A percentile compares a stretch with the other conserved stretches of the same genome.
phyloP scores from a whole-genome alignment of 2,888 invertebrate species.

The Spisula subtruncata region DNA sequence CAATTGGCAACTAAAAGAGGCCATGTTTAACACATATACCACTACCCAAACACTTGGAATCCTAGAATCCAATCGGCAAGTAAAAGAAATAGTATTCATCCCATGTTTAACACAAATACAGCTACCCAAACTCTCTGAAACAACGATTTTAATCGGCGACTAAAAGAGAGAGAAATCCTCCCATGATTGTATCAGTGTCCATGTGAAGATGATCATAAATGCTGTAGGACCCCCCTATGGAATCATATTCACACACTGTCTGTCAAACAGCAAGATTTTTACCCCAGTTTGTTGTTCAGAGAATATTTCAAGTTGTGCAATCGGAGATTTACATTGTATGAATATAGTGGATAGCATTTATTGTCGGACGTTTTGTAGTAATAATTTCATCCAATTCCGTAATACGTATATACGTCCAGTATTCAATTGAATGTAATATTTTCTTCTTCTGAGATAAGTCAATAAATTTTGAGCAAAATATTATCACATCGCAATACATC shows the following conservation, averaged over 20 bases:
- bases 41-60: too few relatives aligned
- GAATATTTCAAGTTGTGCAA: constrained; percentile 8
- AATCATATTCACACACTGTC: constrained; percentile 15
- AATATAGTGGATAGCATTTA: neutral
- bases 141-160: neutral
- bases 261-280: constrained; percentile 8
- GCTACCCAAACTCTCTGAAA: neutral
- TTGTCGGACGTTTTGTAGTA: neutral
- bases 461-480: neutral
- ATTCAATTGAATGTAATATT: neutral
- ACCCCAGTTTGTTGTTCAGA: neutral
- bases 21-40: too few relatives aligned
- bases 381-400: neutral
- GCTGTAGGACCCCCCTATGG: neutral
- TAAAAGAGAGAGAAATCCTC: neutral
- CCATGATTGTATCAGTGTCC: neutral
- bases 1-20: too few relatives aligned
- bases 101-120: too few relatives aligned
- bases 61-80: too few relatives aligned
- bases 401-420: neutral
- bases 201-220: constrained; percentile 16
- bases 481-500: too few relatives aligned
- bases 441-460: neutral
- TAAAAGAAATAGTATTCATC: too few relatives aligned
- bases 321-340: neutral